Base-by-base conservation (phyloP, 1,140 invertebrate species). In the Aphis craccivora region DNA sequence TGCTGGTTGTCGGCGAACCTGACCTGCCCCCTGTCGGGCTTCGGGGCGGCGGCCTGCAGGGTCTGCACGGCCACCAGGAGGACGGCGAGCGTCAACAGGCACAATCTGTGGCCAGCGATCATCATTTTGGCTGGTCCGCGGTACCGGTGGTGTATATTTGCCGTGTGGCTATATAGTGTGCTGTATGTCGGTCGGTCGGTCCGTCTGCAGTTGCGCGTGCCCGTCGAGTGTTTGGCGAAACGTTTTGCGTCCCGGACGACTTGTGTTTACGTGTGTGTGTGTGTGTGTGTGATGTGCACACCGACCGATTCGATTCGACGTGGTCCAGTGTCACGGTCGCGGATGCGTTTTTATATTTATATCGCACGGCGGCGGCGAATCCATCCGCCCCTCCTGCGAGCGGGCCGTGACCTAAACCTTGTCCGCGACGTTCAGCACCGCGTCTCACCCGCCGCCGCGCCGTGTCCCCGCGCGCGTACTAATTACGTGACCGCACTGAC, bases 241-340 rank as follows among this genome's bases (percentile, higher is more conserved):
- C 60, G 90, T 76, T 23, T 87, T 48, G 90, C 87, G 67, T 14
- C 2, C 67, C 43, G 90, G 53, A 30, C 60, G n/a, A 67, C 43
- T 76, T 14, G 60, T 76, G 48, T 51, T 8, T n/a, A 8, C 3
- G 3, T 60, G 55, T 5, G 11, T 67, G 55, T 60, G 30, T 67
- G 9, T 30, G 23, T 45, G 45, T 45, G 45, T 76, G 23, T n/a
- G 23, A 48, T 87, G 35, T 37, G 76, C 4, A 48, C 48, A 67
- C 67, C 76, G 91, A 86, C 91, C 91, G 91, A 92, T 92, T 51
- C 91, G 67, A 51, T 93, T 86, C 81, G 48, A 93, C 53, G 91
- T 93, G 91, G 91, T 93, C 91, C 91, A 93, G 91, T 93, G 91
- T 93, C 91, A 93, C 81, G 91, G 91, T 93, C 91, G 91, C n/a